Percentiles rank a stretch among this genome's conserved stretches.
phyloP scores from a whole-genome alignment of 1,140 invertebrate genomes.

The Atta cephalotes region DNA sequence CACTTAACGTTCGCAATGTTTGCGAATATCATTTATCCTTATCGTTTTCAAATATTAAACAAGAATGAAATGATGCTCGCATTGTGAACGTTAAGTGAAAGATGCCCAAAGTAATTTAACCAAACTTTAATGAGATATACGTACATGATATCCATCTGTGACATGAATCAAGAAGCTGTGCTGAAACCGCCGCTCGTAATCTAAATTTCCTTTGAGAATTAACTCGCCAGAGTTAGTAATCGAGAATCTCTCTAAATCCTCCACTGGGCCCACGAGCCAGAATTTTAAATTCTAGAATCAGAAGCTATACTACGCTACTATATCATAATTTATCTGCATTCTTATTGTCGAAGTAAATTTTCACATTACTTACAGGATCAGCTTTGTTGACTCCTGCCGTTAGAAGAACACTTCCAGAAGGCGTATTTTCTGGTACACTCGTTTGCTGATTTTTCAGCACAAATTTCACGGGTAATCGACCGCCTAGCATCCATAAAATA shows the following conservation, averaged over 20 bases:
- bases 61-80: no score
- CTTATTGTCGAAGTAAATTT: neutral
- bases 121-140: slow-evolving; percentile 64
- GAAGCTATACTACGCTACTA: slow-evolving; percentile 28
- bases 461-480: slow-evolving; percentile 88
- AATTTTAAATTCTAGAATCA: slow-evolving; percentile 87
- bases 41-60: no score
- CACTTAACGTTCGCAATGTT: no score
- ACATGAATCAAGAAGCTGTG: slow-evolving; percentile 94
- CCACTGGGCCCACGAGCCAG: slow-evolving; percentile 89
- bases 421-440: slow-evolving; percentile 91
- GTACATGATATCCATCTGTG: slow-evolving; percentile 92
- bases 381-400: slow-evolving; percentile 86
- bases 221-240: slow-evolving; percentile 93
- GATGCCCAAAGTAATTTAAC: neutral
- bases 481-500: slow-evolving; percentile 74
- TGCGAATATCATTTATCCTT: no score
- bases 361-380: slow-evolving; percentile 84
- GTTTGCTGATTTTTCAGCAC: slow-evolving; percentile 91
- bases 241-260: slow-evolving; percentile 90
- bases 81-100: no score
- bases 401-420: slow-evolving; percentile 90
- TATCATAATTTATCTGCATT: neutral
- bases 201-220: slow-evolving; percentile 91
- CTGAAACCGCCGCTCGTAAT: slow-evolving; percentile 92